Percentiles rank a stretch among this genome's conserved stretches.
phyloP scores from a whole-genome alignment of 1,140 invertebrate species.

The Pinna nobilis region DNA sequence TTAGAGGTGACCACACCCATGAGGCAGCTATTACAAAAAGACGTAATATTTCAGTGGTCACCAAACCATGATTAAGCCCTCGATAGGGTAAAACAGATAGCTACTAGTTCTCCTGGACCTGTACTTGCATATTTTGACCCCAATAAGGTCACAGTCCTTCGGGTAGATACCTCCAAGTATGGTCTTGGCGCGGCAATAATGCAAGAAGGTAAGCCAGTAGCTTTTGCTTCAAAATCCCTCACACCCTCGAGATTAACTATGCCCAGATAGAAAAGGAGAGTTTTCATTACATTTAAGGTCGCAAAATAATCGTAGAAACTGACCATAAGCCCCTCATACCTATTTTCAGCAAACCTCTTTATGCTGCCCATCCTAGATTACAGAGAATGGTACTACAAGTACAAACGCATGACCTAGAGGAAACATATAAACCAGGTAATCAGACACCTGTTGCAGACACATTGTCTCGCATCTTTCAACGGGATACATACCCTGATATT shows the following conservation, averaged over 20 bases:
- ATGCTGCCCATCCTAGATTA: constrained; percentile 37
- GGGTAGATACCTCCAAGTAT: constrained; percentile 50
- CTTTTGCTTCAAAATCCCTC: constrained; percentile 73
- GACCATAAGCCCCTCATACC: constrained; percentile 42
- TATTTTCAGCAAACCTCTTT: constrained; percentile 62
- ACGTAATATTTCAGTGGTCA: constrained; percentile 9
- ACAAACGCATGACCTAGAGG: constrained; percentile 52
- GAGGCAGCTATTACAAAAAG: background rate
- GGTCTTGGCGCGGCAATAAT: constrained; percentile 72
- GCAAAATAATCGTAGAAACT: constrained; percentile 70
- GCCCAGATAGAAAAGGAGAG: constrained; percentile 76
- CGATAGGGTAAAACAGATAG: constrained; percentile 23
- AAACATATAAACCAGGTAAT: constrained; percentile 45
- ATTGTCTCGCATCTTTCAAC: constrained; percentile 27
- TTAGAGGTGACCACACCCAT: background rate
- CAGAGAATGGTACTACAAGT: constrained; percentile 48
- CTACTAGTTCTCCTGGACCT: background rate
- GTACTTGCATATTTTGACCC: constrained; percentile 34
- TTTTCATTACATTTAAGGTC: too few relatives aligned
- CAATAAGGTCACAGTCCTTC: background rate
- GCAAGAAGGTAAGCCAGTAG: constrained; percentile 73
- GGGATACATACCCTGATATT: constrained; percentile 11
- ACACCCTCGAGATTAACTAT: constrained; percentile 73
- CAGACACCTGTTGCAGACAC: constrained; percentile 46
- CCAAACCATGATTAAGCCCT: constrained; percentile 1